These are phyloP conservation scores for Ophion obscuratus DNA, from an alignment of 2,888 invertebrate genomes.

Conservation along the genomic window DNA sequence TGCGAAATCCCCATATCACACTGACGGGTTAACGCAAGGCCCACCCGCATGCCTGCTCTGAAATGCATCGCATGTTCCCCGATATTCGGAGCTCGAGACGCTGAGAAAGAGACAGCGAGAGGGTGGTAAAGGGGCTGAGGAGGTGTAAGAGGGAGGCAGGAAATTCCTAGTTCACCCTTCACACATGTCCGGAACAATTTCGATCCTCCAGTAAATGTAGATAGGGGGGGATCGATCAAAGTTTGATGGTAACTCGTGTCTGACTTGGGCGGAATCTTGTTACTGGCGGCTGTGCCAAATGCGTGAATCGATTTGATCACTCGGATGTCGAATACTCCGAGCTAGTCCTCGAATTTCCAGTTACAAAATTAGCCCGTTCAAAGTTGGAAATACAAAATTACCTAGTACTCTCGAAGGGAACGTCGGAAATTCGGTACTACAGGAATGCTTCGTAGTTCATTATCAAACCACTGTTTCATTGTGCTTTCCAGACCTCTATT, in stretches of 20 bases:
- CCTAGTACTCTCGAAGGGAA: not conserved
- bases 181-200: constrained; percentile 33
- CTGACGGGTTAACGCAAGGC: not conserved
- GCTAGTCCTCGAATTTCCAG: not conserved
- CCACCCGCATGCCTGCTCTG: not conserved
- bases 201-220: not conserved
- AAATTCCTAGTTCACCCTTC: not conserved
- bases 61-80: not conserved
- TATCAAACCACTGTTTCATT: not conserved
- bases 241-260: not conserved
- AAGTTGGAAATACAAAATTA: not conserved
- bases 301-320: not conserved
- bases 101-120: not conserved
- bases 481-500: not conserved
- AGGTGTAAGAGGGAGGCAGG: not conserved
- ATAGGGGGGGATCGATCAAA: constrained; percentile 15
- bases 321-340: not conserved
- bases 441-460: not conserved
- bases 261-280: not conserved
- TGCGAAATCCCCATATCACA: constrained; percentile 11
- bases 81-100: not conserved
- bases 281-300: not conserved
- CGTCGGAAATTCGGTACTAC: not conserved
- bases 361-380: not conserved
- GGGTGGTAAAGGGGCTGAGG: not conserved